Evolutionary conservation across 2,888 invertebrate genomes (phyloP), one percentile per base, ranked within the genome.

Genomic region (Bruchidius siliquastri): DNA sequence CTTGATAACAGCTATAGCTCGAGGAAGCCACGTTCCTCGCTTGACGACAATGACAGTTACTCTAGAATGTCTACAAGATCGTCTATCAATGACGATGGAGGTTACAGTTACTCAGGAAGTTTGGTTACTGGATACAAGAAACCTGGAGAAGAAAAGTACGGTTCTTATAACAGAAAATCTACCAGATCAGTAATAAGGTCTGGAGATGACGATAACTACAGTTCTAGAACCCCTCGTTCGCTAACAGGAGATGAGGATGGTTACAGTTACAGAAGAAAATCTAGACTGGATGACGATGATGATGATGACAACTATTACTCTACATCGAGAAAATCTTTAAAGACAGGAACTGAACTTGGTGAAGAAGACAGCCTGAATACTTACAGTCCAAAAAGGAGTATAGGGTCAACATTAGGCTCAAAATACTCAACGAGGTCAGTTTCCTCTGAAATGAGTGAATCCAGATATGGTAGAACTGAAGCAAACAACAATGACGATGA

Each of bases 361-460:
- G 80, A 79, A 66, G 81, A 77, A 73, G 82, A 82, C 49, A 83
- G 49, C 13, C 1, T 49, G 18, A 49, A 84, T 71, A 79, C 80
- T n/a, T 81, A 82, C 72, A 78, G 79, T 0, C 76, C 83, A n/a
- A 80, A 81, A 76, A 82, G 80, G 76, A 81, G 82, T 0, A 75
- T 49, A 49, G 49, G 49, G 18, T 49, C 49, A 49, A 70, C 79
- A 13, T 71, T 80, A n/a, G 80, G 80, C 26, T 81, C 81, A 2
- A 81, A 80, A 72, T 81, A 80, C 72, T 78, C 80, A 0, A 74
- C 77, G 20, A 77, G 81, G 74, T 80, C 81, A 0, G 74, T 77
- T 13, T 81, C 82, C 2, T 80, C 80, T 20, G 82, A 82, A 70
- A 78, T 74, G 3, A 77, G 76, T n/a, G 82, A 80, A 32, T 75